phyloP scores from a whole-genome alignment of 2,888 invertebrate genomes.

The Drosophila koepferae region DNA sequence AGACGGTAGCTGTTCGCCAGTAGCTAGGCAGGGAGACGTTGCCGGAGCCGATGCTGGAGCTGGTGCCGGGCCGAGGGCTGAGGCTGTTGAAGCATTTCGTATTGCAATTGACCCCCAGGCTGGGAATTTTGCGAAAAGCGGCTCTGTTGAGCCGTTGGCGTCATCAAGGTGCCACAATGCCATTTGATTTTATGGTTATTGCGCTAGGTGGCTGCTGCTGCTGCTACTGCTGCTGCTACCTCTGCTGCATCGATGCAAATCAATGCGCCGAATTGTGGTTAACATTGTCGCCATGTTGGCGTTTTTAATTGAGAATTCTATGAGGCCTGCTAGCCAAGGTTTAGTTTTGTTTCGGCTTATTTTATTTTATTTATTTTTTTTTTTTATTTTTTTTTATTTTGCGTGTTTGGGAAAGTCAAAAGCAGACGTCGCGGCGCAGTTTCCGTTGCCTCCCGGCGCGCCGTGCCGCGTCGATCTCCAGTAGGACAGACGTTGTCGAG shows the following conservation, averaged over 20 bases:
- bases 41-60: neutral
- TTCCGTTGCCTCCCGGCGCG: conserved; percentile 62
- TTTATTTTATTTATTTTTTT: too few species aligned
- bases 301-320: conserved; percentile 72
- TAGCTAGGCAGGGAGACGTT: conserved; percentile 6
- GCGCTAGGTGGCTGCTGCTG: conserved; percentile 38
- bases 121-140: conserved; percentile 50
- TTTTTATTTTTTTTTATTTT: neutral
- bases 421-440: conserved; percentile 39
- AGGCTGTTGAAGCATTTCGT: conserved; percentile 17
- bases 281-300: conserved; percentile 69
- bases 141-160: conserved; percentile 56
- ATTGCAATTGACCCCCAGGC: conserved; percentile 52
- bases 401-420: conserved; percentile 40
- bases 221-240: conserved; percentile 35
- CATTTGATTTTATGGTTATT: conserved; percentile 80
- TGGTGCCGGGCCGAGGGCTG: neutral
- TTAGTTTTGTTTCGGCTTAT: neutral
- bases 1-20: conserved; percentile 18
- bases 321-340: conserved; percentile 19
- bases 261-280: conserved; percentile 64
- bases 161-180: conserved; percentile 72
- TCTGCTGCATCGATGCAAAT: conserved; percentile 73
- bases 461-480: conserved; percentile 58
- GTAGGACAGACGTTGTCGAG: conserved; percentile 26